These are phyloP conservation scores for Drosophila yakuba DNA, from an alignment of 1,140 invertebrate species.

Conservation along the genomic window DNA sequence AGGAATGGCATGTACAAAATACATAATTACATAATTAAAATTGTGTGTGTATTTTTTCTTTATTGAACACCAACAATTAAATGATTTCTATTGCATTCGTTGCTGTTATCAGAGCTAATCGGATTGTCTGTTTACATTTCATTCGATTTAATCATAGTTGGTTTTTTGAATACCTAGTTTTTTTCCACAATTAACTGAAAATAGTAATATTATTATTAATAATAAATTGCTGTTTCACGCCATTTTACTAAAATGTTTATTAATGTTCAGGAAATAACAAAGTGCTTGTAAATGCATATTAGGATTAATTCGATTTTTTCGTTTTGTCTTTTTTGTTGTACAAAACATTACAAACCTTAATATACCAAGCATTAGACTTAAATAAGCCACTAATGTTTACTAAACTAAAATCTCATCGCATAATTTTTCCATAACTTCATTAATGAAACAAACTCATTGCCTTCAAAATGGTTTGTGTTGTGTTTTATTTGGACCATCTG, in stretches of 20 bases:
- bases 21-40: slow-evolving; percentile 41
- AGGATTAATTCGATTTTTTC: too few relatives aligned
- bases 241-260: too few relatives aligned
- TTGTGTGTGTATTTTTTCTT: slow-evolving; percentile 15
- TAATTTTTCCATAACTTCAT: neutral
- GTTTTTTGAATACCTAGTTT: slow-evolving; percentile 1
- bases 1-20: slow-evolving; percentile 22
- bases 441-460: slow-evolving; percentile 6
- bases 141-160: slow-evolving; percentile 4
- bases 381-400: too few relatives aligned
- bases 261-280: too few relatives aligned
- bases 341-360: too few relatives aligned
- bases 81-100: slow-evolving; percentile 16
- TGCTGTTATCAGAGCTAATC: slow-evolving; percentile 37
- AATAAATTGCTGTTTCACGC: neutral
- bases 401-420: too few relatives aligned
- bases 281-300: too few relatives aligned
- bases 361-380: too few relatives aligned
- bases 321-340: too few relatives aligned
- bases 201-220: too few relatives aligned
- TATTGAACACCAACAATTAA: slow-evolving; percentile 14
- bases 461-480: neutral
- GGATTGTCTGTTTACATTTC: slow-evolving; percentile 6
- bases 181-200: slow-evolving; percentile 6
- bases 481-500: neutral